Base-by-base conservation (phyloP, 2,113 vertebrate species). In the Meriones unguiculatus region DNA sequence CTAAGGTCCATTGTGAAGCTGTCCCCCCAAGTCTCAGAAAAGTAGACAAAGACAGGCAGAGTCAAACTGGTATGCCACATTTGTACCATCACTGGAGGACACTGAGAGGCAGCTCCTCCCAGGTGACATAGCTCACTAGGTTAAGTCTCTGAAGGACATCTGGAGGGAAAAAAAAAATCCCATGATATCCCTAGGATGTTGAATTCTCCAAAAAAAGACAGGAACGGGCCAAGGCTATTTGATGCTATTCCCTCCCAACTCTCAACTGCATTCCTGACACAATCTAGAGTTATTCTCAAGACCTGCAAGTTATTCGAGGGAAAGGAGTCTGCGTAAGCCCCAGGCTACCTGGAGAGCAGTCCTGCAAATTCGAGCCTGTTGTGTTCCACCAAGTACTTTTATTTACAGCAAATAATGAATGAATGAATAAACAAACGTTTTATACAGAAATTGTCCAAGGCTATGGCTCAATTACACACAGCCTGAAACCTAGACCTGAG, bases 401-500 rank as follows among this genome's bases (percentile, higher is more conserved):
- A 24, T 57, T 96, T 72, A 67, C 30, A 92, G 87, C 5, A 81
- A 90, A 93, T 15, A 92, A 69, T 52, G 57, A 89, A 38, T 69
- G 35, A 88, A 90, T 12, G 62, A 85, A 93, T 67, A 90, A 88
- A 84, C 46, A 64, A 90, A n/a, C 7, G 17, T 88, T 59, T 65
- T 38, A 82, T 25, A 78, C 41, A 93, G 92, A 90, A 95, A 81
- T n/a, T 52, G 32, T 41, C 41, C 22, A 92, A 28, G 38, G 1
- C 24, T 76, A 35, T 75, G 52, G 7, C 65, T 11, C 14, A 32
- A 94, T 90, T 92, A 18, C 35, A 82, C 15, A 64, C 32, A 78
- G 8, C 41, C 70, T 85, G 17, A 80, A 88, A 12, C 17, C 38
- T 65, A 75, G 17, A 46, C 52, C 54, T 90, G 11, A 57, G 38